Evolutionary conservation across 2,797 vertebrate genomes (phyloP).

Genomic region (Pitangus sulphuratus): DNA sequence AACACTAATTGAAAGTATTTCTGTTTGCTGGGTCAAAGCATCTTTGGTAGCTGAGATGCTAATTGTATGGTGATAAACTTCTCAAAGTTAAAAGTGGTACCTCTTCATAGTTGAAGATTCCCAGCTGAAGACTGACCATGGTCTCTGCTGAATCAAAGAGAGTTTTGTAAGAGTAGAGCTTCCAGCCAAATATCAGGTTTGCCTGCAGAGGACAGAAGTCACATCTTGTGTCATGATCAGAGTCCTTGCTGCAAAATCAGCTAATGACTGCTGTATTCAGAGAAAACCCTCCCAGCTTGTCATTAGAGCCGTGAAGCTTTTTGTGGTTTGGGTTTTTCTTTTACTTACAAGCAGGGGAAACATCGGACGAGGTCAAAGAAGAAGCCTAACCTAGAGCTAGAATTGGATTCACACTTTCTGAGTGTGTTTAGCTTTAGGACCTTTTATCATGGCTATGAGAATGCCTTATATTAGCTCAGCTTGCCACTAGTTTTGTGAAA

Average conservation of each 20-base stretch:
- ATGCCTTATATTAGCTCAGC: background rate
- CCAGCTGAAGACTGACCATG: constrained; percentile 93
- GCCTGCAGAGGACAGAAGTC: constrained; percentile 77
- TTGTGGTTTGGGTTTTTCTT: background rate
- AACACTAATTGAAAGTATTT: background rate
- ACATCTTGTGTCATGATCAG: background rate
- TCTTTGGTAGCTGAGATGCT: background rate
- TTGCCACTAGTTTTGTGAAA: background rate
- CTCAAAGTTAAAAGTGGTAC: constrained; percentile 65
- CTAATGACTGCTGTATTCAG: background rate
- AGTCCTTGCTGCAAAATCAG: background rate
- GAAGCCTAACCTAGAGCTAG: background rate
- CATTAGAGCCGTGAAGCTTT: background rate
- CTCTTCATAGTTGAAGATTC: constrained; percentile 97
- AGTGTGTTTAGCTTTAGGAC: background rate
- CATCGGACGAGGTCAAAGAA: background rate
- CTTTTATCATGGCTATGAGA: background rate
- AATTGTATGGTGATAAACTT: background rate
- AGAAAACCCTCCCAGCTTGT: background rate
- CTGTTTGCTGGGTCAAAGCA: background rate
- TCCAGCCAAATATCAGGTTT: constrained; percentile 95
- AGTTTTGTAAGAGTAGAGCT: constrained; percentile 90
- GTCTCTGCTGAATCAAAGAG: constrained; percentile 88
- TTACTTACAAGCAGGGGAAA: background rate
- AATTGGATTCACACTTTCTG: background rate